These are phyloP conservation scores for Mya arenaria DNA, from an alignment of 1,140 invertebrate species.

Conservation along the genomic window DNA sequence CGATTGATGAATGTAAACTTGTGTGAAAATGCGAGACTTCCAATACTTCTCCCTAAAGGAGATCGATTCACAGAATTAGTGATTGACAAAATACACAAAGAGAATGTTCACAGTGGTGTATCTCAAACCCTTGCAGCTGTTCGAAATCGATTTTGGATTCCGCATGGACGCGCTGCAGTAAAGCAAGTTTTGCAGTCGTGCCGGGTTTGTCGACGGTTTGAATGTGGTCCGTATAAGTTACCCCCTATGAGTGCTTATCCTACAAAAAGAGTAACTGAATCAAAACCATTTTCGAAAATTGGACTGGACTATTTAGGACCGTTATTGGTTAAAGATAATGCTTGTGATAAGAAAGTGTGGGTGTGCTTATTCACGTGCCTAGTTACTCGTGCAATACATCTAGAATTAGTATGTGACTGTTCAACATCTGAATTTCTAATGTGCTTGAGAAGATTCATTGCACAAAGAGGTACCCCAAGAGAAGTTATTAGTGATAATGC, in stretches of 20 bases:
- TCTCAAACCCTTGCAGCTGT: neutral
- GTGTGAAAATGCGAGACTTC: neutral
- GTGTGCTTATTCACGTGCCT: slow-evolving; percentile 29
- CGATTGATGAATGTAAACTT: neutral
- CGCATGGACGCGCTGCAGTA: neutral
- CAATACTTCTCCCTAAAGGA: slow-evolving; percentile 16
- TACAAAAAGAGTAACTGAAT: neutral
- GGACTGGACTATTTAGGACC: slow-evolving; percentile 7
- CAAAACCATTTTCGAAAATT: neutral
- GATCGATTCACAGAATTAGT: slow-evolving; percentile 7
- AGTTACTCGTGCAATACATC: slow-evolving; percentile 15
- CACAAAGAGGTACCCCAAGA: neutral
- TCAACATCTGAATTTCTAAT: slow-evolving; percentile 3
- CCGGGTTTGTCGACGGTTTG: neutral
- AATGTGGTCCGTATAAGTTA: neutral
- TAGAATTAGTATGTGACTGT: slow-evolving; percentile 6
- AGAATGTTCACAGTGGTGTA: neutral
- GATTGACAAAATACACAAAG: neutral
- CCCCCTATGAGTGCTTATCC: neutral
- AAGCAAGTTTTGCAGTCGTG: neutral
- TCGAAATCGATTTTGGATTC: slow-evolving; percentile 13
- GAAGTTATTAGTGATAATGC: slow-evolving; percentile 28
- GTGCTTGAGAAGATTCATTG: slow-evolving; percentile 8
- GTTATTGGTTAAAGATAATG: neutral
- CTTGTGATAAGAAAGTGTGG: slow-evolving; percentile 8